phyloP scores from a whole-genome alignment of 2,797 vertebrate genomes.

The Echeneis naucrates region DNA sequence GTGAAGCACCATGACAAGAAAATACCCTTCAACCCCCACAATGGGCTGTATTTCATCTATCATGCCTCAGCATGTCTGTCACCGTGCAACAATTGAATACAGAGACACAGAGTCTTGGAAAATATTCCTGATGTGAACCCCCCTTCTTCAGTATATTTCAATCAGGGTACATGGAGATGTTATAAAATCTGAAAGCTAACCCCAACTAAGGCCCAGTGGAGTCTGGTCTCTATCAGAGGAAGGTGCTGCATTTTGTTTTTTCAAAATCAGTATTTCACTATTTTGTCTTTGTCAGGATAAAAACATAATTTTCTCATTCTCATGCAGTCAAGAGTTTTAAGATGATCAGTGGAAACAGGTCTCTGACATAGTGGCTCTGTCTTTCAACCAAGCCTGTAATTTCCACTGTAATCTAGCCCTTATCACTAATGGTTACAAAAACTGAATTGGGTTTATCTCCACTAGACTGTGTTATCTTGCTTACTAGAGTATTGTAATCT shows the following conservation, averaged over 20 bases:
- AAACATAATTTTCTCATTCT: background rate
- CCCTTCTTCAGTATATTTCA: constrained; percentile 13
- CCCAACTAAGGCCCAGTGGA: background rate
- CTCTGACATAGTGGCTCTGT: constrained; percentile 63
- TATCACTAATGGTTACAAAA: constrained; percentile 57
- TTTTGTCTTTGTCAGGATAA: background rate
- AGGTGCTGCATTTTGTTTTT: background rate
- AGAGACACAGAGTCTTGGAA: constrained; percentile 20
- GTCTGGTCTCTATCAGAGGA: constrained; percentile 6
- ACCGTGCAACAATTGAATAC: constrained; percentile 39
- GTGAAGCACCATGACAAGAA: constrained; percentile 64
- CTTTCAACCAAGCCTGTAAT: constrained; percentile 75
- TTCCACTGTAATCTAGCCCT: constrained; percentile 63
- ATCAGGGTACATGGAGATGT: constrained; percentile 2
- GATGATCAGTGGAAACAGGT: constrained; percentile 47
- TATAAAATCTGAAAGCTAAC: constrained; percentile 28
- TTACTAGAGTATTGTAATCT: constrained; percentile 48
- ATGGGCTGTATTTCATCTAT: constrained; percentile 63
- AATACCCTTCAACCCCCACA: constrained; percentile 67
- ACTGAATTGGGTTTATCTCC: constrained; percentile 57
- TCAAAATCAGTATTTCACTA: background rate
- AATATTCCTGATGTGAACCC: constrained; percentile 16
- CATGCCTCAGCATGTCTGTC: constrained; percentile 65
- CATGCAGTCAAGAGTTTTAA: background rate
- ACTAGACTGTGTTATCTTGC: constrained; percentile 46